Percentiles rank a stretch among this genome's conserved stretches.
These are phyloP conservation scores for Dendroctonus ponderosae DNA, from an alignment of 1,140 invertebrate genomes.

Conservation along the genomic window DNA sequence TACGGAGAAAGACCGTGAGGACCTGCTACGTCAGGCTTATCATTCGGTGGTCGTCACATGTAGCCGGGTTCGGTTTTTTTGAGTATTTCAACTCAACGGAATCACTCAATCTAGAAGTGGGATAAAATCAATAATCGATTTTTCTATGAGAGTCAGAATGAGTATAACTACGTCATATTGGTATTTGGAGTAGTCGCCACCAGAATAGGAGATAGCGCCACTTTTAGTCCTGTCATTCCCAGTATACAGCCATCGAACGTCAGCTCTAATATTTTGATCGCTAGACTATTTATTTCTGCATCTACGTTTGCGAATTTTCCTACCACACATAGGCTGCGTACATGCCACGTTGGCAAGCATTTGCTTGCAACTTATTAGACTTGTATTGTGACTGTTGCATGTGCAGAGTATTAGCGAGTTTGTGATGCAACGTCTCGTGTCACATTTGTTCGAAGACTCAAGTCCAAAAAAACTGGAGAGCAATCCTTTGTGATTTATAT, in stretches of 20 bases:
- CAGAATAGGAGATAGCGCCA: conserved; percentile 17
- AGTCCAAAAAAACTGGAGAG: too few relatives aligned
- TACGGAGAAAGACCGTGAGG: too few relatives aligned
- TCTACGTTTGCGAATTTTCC: conserved; percentile 29
- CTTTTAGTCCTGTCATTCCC: conserved; percentile 12
- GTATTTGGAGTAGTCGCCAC: conserved; percentile 18
- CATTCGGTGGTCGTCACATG: too few relatives aligned
- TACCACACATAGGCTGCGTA: conserved; percentile 14
- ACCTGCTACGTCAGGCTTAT: too few relatives aligned
- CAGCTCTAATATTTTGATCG: conserved; percentile 27
- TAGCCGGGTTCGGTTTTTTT: too few relatives aligned
- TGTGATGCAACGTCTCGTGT: too few relatives aligned
- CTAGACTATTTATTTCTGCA: conserved; percentile 27
- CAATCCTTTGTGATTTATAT: too few relatives aligned
- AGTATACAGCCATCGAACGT: conserved; percentile 17
- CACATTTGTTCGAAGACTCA: too few relatives aligned
- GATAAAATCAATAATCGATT: conserved; percentile 20
- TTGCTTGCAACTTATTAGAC: too few relatives aligned
- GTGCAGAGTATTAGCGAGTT: too few relatives aligned
- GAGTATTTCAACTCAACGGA: conserved; percentile 31
- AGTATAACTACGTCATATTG: conserved; percentile 34
- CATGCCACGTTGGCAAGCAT: conserved; percentile 27
- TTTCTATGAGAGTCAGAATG: conserved; percentile 3
- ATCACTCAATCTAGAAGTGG: conserved; percentile 30
- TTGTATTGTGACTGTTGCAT: too few relatives aligned